Evolutionary conservation across 2,888 invertebrate species (phyloP).

Genomic region (Brachyptera putata): DNA sequence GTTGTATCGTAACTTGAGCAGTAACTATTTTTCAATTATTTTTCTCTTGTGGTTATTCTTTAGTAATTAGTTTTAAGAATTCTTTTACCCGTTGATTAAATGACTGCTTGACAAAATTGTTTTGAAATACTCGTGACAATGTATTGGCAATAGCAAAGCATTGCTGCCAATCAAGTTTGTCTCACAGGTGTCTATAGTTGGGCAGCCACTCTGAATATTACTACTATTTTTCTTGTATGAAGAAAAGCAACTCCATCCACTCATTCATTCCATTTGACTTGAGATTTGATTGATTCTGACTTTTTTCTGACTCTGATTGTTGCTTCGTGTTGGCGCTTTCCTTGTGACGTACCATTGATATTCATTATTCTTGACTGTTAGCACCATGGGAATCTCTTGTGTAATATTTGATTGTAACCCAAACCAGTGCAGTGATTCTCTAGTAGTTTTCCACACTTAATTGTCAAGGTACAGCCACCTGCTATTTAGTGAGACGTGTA

Average conservation of each 20-base stretch:
- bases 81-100: no score
- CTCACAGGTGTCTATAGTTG: no score
- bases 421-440: conserved; percentile 31
- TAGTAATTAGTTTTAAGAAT: no score
- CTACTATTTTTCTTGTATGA: conserved; percentile 8
- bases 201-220: neutral
- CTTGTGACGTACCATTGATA: conserved; percentile 48
- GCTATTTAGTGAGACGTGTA: conserved; percentile 23
- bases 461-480: conserved; percentile 29
- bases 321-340: conserved; percentile 60
- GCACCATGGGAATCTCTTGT: conserved; percentile 33
- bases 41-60: no score
- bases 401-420: conserved; percentile 33
- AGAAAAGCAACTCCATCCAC: conserved; percentile 26
- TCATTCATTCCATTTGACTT: conserved; percentile 28
- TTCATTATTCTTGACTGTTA: conserved; percentile 33
- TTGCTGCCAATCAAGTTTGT: no score
- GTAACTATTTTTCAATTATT: no score
- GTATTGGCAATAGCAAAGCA: no score
- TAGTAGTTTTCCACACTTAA: conserved; percentile 29
- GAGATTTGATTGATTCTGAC: conserved; percentile 31
- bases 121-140: no score
- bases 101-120: no score
- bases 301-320: conserved; percentile 43
- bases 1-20: no score